These are phyloP conservation scores for Trissolcus japonicus DNA, from an alignment of 2,888 invertebrate genomes.

Conservation along the genomic window DNA sequence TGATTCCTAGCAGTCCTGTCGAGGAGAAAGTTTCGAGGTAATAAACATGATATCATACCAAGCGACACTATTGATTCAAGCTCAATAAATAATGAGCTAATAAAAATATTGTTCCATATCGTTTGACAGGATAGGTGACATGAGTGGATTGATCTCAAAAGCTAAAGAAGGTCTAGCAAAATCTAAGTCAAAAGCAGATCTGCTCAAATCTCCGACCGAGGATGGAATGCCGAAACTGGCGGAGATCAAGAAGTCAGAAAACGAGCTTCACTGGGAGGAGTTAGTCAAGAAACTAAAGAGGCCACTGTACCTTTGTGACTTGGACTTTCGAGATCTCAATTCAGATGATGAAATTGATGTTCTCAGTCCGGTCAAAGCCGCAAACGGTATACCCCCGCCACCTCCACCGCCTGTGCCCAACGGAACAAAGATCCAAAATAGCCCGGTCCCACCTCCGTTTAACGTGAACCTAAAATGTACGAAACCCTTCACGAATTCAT, in stretches of 20 bases:
- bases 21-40: conserved; percentile 76
- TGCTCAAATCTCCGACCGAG: conserved; percentile 83
- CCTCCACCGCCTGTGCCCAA: conserved; percentile 84
- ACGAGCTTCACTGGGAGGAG: conserved; percentile 97
- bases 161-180: conserved; percentile 94
- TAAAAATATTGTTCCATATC: neutral
- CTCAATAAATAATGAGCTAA: too few species aligned
- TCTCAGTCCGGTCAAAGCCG: conserved; percentile 81
- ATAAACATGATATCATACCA: conserved; percentile 44
- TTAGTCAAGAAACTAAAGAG: conserved; percentile 86
- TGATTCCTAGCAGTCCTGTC: conserved; percentile 78
- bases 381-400: conserved; percentile 85
- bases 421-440: conserved; percentile 77
- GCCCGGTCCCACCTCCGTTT: conserved; percentile 74
- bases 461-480: conserved; percentile 69
- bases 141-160: conserved; percentile 93
- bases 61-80: conserved; percentile 15
- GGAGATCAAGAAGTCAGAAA: conserved; percentile 91
- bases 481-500: conserved; percentile 8
- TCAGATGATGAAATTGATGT: conserved; percentile 92
- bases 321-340: conserved; percentile 96
- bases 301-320: conserved; percentile 90
- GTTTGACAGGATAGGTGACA: conserved; percentile 83
- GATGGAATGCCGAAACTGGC: conserved; percentile 81
- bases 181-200: conserved; percentile 89